phyloP scores from a whole-genome alignment of 1,140 invertebrate species.

The Neodiprion lecontei region DNA sequence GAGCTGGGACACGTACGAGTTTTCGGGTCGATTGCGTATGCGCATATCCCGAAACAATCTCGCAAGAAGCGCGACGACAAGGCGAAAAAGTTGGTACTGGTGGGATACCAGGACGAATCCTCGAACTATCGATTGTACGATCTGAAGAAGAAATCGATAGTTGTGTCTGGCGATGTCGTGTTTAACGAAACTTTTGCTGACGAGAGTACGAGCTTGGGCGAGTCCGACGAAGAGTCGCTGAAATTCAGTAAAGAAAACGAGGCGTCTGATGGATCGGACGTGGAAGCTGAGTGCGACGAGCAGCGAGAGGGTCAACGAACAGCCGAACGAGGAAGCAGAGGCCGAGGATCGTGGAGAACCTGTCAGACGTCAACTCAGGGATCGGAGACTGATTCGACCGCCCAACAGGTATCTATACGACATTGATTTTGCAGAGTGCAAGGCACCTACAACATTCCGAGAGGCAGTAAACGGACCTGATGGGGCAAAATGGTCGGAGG shows the following conservation, averaged over 20 bases:
- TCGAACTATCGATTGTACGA: slow-evolving; percentile 5
- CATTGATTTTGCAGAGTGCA: slow-evolving; percentile 7
- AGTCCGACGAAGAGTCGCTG: too few species aligned
- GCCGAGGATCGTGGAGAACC: too few species aligned
- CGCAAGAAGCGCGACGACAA: slow-evolving; percentile 14
- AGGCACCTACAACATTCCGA: not conserved
- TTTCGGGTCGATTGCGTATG: slow-evolving; percentile 14
- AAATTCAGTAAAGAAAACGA: too few species aligned
- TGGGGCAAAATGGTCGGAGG: slow-evolving; percentile 30
- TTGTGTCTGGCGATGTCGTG: slow-evolving; percentile 18
- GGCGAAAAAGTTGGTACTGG: slow-evolving; percentile 19
- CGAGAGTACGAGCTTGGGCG: too few species aligned
- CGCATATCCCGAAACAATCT: slow-evolving; percentile 9
- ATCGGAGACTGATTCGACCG: not conserved
- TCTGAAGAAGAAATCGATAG: slow-evolving; percentile 13
- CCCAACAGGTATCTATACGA: not conserved
- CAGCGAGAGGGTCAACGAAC: too few species aligned
- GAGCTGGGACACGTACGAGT: slow-evolving; percentile 12
- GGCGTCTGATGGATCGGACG: too few species aligned
- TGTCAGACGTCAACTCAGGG: too few species aligned
- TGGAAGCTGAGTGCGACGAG: too few species aligned
- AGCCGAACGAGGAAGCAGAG: too few species aligned
- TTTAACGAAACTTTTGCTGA: slow-evolving; percentile 5
- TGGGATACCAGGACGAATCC: not conserved
- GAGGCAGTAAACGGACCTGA: slow-evolving; percentile 16